Evolutionary conservation across 1,140 invertebrate genomes (phyloP), one percentile per base, ranked within the genome.

Genomic region (Drosophila sechellia): DNA sequence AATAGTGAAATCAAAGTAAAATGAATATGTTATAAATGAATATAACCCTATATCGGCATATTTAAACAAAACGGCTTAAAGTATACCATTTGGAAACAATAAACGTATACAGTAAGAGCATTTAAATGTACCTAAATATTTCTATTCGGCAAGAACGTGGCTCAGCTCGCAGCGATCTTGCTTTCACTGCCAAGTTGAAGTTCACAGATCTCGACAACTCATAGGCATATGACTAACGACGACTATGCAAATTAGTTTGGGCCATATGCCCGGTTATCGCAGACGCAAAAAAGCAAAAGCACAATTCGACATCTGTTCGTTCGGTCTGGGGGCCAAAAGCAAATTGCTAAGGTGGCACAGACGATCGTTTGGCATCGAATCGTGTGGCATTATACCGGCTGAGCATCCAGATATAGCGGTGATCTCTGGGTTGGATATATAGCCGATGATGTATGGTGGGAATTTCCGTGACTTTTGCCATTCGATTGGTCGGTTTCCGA

Each of bases 381-480:
- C 25, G 34, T 45, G 20, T 39, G 48, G 34, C 64, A 48, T 17
- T 65, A 37, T 31, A 39, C 46, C 60, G 39, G 27, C 20, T 34
- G 42, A 56, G 42, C 48, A 27, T 53, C 40, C 22, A 55, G n/a
- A 63, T 63, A 59, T 63, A 59, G 59, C 15, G 37, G 39, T 43
- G 58, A 74, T 73, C 70, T 73, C 45, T 59, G 52, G 52, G 45
- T 56, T 27, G 45, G 52, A 25, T 83, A 83, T 84, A 84, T 79
- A 81, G 65, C 34, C 63, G 76, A 77, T 79, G 83, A 87, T 87
- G 84, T 87, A 87, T 79, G 66, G 71, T 87, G 84, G 84, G 84
- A 89, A 87, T 89, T 87, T 87, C 84, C 84, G 84, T 77, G 77
- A 83, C 15, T 52, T 69, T 76, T 57, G 55, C 56, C 58, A 73